Percentiles rank a stretch among this genome's conserved stretches.
These are phyloP conservation scores for Recurvirostra avosetta DNA, from an alignment of 2,113 vertebrate genomes.

Conservation along the genomic window DNA sequence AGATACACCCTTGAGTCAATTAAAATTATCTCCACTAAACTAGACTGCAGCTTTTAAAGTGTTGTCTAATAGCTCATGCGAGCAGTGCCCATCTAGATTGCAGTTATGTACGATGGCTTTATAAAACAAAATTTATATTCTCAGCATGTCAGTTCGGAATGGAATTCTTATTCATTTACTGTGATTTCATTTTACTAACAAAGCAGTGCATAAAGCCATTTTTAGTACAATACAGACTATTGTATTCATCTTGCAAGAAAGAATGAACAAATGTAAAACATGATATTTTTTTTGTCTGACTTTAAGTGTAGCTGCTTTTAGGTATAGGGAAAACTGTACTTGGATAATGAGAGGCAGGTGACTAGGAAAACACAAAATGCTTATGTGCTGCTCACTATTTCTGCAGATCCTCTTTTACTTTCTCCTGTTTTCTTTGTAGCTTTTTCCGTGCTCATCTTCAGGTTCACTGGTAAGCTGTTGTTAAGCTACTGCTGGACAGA, in stretches of 20 bases:
- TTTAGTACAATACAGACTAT: not conserved
- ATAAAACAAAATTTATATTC: conserved; percentile 60
- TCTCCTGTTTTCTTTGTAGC: not conserved
- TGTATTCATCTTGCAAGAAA: not conserved
- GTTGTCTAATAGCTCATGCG: conserved; percentile 30
- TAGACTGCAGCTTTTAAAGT: conserved; percentile 58
- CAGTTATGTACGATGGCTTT: not conserved
- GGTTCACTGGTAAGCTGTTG: not conserved
- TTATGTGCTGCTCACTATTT: not conserved
- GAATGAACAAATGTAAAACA: not conserved
- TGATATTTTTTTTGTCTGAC: not conserved
- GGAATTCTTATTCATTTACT: conserved; percentile 30
- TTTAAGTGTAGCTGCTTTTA: not conserved
- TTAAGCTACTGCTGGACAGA: not conserved
- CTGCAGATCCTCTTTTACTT: not conserved
- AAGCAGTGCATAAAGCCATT: not conserved
- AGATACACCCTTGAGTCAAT: conserved; percentile 64
- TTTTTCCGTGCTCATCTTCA: not conserved
- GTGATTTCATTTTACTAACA: conserved; percentile 33
- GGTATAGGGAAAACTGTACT: not conserved
- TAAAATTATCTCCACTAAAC: conserved; percentile 68
- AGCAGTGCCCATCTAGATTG: conserved; percentile 1
- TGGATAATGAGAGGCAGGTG: not conserved
- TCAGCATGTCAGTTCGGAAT: conserved; percentile 20
- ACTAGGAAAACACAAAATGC: not conserved